Conservation (phyloP, 2,888 invertebrate species). For the Sthenelais limicola region DNA sequence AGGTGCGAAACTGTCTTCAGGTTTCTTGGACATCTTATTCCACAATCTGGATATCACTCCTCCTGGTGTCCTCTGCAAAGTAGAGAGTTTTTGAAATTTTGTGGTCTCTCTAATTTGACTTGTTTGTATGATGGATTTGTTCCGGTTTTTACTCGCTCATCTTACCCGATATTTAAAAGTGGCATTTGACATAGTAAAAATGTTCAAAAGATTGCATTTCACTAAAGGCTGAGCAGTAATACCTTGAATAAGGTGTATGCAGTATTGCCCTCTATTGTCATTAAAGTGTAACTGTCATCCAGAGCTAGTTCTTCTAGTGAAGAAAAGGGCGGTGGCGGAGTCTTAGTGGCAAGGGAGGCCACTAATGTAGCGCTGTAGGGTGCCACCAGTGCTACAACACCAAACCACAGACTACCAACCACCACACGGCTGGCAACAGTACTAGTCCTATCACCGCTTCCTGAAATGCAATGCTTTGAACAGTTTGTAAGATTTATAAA, state of each 20-base stretch:
- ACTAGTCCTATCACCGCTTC: too few species aligned
- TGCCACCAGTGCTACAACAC: not conserved
- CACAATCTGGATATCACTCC: not conserved
- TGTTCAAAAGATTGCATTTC: too few species aligned
- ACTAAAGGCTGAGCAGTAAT: too few species aligned
- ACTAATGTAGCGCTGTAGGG: slow-evolving; percentile 1
- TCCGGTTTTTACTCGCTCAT: too few species aligned
- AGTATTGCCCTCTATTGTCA: slow-evolving; percentile 17
- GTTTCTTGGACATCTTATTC: not conserved
- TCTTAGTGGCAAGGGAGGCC: not conserved
- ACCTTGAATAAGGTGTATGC: not conserved
- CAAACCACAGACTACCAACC: not conserved
- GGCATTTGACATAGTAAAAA: too few species aligned
- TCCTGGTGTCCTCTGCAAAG: not conserved
- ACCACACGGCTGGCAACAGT: too few species aligned
- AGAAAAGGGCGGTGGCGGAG: not conserved
- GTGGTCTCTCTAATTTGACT: too few species aligned
- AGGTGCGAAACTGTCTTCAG: not conserved
- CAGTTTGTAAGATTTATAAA: too few species aligned
- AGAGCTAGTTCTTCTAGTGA: slow-evolving; percentile 1
- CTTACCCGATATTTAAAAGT: too few species aligned
- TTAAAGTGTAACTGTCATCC: not conserved
- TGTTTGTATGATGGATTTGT: too few species aligned
- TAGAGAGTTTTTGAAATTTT: too few species aligned
- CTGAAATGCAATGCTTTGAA: too few species aligned